phyloP scores from a whole-genome alignment of 1,140 invertebrate species.

The Xylocopa sonorina region DNA sequence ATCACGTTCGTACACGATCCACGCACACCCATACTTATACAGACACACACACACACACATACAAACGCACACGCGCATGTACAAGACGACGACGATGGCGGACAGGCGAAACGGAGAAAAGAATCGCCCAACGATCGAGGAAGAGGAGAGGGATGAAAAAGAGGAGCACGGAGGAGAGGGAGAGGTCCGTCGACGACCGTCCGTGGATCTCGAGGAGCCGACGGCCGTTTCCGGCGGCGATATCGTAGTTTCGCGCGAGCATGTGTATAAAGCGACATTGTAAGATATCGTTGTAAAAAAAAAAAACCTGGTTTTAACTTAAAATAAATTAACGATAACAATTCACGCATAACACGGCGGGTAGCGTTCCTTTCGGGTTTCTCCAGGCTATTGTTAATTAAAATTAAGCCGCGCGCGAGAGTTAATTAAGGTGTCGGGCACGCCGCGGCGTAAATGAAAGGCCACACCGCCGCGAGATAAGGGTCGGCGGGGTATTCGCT shows the following conservation, averaged over 20 bases:
- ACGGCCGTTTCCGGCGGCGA: conserved; percentile 53
- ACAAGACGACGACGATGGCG: not conserved
- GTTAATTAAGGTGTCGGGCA: conserved; percentile 73
- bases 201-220: conserved; percentile 38
- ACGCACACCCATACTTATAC: conserved; percentile 13
- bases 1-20: too few relatives aligned
- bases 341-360: conserved; percentile 76
- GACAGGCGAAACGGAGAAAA: not conserved
- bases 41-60: too few relatives aligned
- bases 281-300: conserved; percentile 83
- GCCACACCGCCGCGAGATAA: conserved; percentile 43
- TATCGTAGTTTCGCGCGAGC: conserved; percentile 47
- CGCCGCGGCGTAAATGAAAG: conserved; percentile 72
- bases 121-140: not conserved
- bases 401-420: conserved; percentile 68
- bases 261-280: conserved; percentile 81
- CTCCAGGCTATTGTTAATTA: conserved; percentile 71
- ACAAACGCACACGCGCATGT: not conserved
- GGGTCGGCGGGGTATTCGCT: conserved; percentile 37
- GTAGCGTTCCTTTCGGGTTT: too few relatives aligned
- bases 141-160: not conserved
- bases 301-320: conserved; percentile 82
- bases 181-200: not conserved
- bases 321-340: conserved; percentile 83
- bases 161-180: not conserved